A percentile compares a stretch with the other conserved stretches of the same genome.
These are phyloP conservation scores for Abramis brama DNA, from an alignment of 2,113 vertebrate species.

Conservation along the genomic window DNA sequence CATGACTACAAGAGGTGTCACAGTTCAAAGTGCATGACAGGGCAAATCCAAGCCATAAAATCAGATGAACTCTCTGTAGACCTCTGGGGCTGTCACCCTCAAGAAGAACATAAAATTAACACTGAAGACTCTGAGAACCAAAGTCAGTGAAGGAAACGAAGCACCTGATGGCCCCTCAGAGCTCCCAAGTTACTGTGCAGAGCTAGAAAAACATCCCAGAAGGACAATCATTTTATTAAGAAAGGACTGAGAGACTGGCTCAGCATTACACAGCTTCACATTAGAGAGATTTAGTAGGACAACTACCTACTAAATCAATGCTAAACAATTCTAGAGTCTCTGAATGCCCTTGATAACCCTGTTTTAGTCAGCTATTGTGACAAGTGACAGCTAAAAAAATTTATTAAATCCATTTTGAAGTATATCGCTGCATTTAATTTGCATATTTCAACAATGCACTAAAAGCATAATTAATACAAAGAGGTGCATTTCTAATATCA, in stretches of 20 bases:
- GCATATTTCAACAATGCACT: not conserved
- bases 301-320: not conserved
- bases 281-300: not conserved
- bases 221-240: not conserved
- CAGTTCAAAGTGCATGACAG: not conserved
- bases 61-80: not conserved
- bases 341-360: not conserved
- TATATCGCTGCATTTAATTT: not conserved
- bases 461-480: not conserved
- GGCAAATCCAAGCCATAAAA: constrained; percentile 2
- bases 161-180: constrained; percentile 10
- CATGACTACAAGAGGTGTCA: not conserved
- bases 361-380: not conserved
- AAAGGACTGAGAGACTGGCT: not conserved
- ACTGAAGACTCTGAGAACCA: not conserved
- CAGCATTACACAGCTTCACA: constrained; percentile 10
- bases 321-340: not conserved
- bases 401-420: not conserved
- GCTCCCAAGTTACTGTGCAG: not conserved
- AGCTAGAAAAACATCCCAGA: constrained; percentile 9
- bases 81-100: not conserved
- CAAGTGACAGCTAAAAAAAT: not conserved
- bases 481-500: no score
- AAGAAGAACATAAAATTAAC: constrained; percentile 6
- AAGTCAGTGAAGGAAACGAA: not conserved